A percentile compares a stretch with the other conserved stretches of the same genome.
Conservation (phyloP, 2,797 vertebrate species). For the Carduelis carduelis region DNA sequence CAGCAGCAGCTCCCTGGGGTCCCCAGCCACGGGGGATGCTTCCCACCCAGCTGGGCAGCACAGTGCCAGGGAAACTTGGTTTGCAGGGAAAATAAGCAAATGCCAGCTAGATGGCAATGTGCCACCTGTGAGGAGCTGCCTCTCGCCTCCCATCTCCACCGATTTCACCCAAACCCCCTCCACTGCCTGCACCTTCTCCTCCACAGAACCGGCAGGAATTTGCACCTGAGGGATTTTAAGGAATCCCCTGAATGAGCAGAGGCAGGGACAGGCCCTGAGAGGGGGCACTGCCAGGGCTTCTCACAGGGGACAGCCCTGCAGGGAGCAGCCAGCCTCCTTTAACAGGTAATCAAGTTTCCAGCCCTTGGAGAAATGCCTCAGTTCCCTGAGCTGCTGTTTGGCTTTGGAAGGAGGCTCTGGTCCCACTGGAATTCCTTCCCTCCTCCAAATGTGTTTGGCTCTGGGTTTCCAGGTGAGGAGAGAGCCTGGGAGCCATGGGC, state of each 20-base stretch:
- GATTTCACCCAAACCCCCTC: not conserved
- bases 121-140: not conserved
- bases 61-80: not conserved
- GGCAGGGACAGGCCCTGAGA: not conserved
- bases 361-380: not conserved
- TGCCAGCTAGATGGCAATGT: not conserved
- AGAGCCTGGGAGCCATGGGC: not conserved
- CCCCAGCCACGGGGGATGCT: not conserved
- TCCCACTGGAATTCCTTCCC: not conserved
- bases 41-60: not conserved
- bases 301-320: accelerated
- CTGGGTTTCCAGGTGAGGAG: not conserved
- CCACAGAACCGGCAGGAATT: not conserved
- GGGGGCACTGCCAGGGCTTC: not conserved
- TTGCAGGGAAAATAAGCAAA: not conserved
- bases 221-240: not conserved
- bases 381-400: not conserved
- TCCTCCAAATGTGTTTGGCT: not conserved
- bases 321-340: not conserved
- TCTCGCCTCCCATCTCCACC: not conserved
- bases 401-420: not conserved
- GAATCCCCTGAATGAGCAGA: not conserved
- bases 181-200: not conserved
- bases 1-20: not conserved
- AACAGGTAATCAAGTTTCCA: not conserved